Percentiles rank a stretch among this genome's conserved stretches.
Conservation (phyloP, 2,113 vertebrate genomes). For the Bombycilla garrulus region DNA sequence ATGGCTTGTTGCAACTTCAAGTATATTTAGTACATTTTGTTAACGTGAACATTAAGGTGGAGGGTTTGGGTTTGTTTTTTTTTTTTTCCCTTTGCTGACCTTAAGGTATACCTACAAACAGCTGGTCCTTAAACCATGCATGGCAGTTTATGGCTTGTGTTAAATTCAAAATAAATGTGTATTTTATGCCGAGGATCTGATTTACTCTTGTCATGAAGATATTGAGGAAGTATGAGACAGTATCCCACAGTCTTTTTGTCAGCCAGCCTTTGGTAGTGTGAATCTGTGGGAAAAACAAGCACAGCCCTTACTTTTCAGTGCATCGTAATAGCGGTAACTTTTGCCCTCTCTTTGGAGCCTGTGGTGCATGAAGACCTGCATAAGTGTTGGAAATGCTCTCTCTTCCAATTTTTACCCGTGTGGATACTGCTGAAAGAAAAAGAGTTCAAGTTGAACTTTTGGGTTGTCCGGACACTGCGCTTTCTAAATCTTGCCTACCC, state of each 20-base stretch:
- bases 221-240: background rate
- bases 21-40: conserved; percentile 47
- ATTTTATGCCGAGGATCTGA: background rate
- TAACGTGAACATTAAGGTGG: conserved; percentile 32
- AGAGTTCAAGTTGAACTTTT: conserved; percentile 6
- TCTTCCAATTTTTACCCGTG: background rate
- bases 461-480: background rate
- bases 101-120: background rate
- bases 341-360: background rate
- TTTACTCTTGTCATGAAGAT: background rate
- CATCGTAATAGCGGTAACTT: background rate
- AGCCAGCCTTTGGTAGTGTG: background rate
- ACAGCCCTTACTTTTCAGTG: background rate
- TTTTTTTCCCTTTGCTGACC: background rate
- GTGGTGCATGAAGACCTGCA: background rate
- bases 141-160: background rate
- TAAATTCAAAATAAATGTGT: background rate
- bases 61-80: background rate
- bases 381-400: background rate
- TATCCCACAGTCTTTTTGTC: background rate
- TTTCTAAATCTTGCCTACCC: background rate
- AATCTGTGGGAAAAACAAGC: background rate
- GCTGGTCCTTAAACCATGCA: background rate
- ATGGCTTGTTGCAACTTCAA: conserved; percentile 33
- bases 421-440: background rate